A percentile compares a stretch with the other conserved stretches of the same genome.
Conservation (phyloP, 2,113 vertebrate species). For the Columbina picui region DNA sequence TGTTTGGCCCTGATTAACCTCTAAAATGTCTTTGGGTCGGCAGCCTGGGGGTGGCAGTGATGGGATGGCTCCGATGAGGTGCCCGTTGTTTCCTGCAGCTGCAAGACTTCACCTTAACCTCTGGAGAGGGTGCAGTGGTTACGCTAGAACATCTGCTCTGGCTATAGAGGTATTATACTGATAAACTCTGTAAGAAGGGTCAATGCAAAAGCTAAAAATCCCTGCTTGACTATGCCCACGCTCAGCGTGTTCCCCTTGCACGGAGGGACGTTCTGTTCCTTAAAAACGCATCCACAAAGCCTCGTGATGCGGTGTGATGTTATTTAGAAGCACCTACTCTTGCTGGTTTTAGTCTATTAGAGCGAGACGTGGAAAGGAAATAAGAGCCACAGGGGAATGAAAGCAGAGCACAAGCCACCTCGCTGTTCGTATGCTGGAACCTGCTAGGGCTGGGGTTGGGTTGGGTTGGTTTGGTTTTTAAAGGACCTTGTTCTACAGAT, state of each 20-base stretch:
- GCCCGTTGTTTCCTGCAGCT: background rate
- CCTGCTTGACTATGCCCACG: background rate
- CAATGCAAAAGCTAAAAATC: background rate
- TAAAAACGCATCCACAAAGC: background rate
- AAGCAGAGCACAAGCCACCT: background rate
- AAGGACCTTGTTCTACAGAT: background rate
- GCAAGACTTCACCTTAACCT: background rate
- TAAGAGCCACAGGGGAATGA: background rate
- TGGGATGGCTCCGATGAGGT: background rate
- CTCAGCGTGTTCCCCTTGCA: fast-evolving
- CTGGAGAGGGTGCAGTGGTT: background rate
- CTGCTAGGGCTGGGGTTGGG: background rate
- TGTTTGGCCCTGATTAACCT: background rate
- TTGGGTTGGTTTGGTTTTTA: background rate
- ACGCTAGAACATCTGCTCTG: background rate
- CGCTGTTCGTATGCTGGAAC: background rate
- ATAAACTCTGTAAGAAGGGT: background rate
- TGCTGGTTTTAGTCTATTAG: background rate
- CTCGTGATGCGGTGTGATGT: fast-evolving
- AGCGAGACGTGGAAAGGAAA: background rate
- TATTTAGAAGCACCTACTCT: fast-evolving
- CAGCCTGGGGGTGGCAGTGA: background rate
- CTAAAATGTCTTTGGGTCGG: background rate
- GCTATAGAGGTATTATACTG: background rate
- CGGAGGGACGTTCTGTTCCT: background rate